These are phyloP conservation scores for Sebastolobus alascanus DNA, from an alignment of 2,797 vertebrate genomes.

Conservation along the genomic window DNA sequence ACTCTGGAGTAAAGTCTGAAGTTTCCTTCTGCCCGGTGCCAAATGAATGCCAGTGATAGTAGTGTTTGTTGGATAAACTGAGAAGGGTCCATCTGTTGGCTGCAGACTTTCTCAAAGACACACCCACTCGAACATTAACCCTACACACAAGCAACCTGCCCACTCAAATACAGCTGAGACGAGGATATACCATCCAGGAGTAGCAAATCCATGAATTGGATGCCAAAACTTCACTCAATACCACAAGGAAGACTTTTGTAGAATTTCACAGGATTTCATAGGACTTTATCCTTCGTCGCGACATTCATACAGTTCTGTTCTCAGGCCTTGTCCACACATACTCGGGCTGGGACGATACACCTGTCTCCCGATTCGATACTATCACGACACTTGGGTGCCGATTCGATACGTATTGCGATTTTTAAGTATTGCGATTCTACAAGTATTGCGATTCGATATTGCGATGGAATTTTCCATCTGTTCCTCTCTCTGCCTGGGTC, in stretches of 20 bases:
- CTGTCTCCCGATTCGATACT: too few species aligned
- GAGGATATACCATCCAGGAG: conserved; percentile 10
- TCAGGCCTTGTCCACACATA: not conserved
- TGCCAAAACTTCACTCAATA: conserved; percentile 1
- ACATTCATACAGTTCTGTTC: not conserved
- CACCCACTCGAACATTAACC: conserved; percentile 34
- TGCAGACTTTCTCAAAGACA: conserved; percentile 46
- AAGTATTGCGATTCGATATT: too few species aligned
- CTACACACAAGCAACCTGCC: conserved; percentile 11
- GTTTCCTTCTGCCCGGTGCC: conserved; percentile 59
- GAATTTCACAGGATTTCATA: not conserved
- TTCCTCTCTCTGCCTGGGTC: too few species aligned
- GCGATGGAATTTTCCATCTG: too few species aligned
- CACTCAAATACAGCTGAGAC: not conserved
- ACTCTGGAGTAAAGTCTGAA: conserved; percentile 41
- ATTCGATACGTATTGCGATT: too few species aligned
- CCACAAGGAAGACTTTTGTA: not conserved
- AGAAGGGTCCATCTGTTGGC: conserved; percentile 61
- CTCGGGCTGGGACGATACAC: too few species aligned
- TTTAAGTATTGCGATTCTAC: too few species aligned
- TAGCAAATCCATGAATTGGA: not conserved
- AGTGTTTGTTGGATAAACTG: conserved; percentile 62
- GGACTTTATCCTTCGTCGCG: not conserved
- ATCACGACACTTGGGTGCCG: accelerated
- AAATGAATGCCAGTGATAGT: conserved; percentile 41